Percentiles rank a stretch among this genome's conserved stretches.
Conservation (phyloP, 2,113 vertebrate species). For the Podocnemis expansa region DNA sequence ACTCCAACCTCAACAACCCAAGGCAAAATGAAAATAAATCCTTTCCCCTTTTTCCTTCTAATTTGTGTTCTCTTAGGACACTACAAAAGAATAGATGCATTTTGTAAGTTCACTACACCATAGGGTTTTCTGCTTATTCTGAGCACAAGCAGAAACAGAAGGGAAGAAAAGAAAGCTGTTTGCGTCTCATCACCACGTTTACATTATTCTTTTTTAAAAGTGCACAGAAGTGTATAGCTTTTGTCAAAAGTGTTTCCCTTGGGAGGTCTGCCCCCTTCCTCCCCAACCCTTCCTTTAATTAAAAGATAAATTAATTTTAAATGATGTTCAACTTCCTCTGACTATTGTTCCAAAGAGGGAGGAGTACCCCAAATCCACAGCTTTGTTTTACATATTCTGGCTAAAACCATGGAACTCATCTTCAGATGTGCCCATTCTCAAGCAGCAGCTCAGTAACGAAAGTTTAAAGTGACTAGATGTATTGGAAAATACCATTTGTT, state of each 20-base stretch:
- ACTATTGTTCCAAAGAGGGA: slow-evolving; percentile 57
- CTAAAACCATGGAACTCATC: slow-evolving; percentile 56
- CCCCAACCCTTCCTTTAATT: slow-evolving; percentile 54
- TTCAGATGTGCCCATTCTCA: not conserved
- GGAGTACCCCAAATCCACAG: slow-evolving; percentile 43
- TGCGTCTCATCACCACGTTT: not conserved
- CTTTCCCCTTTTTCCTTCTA: not conserved
- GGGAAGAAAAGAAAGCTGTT: not conserved
- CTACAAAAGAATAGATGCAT: not conserved
- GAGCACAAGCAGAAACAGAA: fast-evolving
- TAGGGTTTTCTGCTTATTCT: not conserved
- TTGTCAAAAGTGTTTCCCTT: slow-evolving; percentile 15
- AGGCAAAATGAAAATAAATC: not conserved
- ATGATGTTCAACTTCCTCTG: slow-evolving; percentile 56
- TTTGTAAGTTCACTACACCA: not conserved
- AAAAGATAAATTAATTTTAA: slow-evolving; percentile 59
- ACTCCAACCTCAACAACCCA: not conserved
- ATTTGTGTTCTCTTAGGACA: not conserved
- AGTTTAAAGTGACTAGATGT: slow-evolving; percentile 21
- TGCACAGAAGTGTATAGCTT: not conserved
- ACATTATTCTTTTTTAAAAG: not conserved
- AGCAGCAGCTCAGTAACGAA: not conserved
- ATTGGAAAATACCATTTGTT: not conserved
- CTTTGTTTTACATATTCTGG: slow-evolving; percentile 47
- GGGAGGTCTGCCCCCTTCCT: not conserved